These are phyloP conservation scores for Laterallus jamaicensis DNA, from an alignment of 2,113 vertebrate species.

Conservation along the genomic window DNA sequence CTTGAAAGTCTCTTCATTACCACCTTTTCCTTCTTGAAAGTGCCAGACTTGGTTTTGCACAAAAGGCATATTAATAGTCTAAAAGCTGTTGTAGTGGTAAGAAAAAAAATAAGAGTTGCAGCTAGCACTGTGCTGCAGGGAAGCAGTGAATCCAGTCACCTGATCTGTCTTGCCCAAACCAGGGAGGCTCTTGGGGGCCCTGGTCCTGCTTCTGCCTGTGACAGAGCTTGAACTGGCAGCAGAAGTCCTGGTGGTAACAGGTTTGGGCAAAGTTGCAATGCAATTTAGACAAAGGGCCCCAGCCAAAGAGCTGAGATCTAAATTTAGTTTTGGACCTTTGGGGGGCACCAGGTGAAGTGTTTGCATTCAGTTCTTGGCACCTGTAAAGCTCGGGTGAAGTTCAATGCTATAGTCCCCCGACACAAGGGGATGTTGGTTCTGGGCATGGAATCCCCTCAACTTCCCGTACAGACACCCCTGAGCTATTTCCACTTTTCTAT, in stretches of 20 bases:
- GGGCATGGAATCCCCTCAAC: not conserved
- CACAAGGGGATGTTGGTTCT: not conserved
- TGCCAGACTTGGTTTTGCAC: conserved; percentile 54
- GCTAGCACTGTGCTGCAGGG: not conserved
- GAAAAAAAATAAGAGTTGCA: not conserved
- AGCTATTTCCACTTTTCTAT: not conserved
- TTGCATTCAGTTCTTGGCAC: not conserved
- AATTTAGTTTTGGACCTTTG: not conserved
- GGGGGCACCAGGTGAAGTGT: not conserved
- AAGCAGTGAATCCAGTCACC: not conserved
- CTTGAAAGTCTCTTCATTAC: conserved; percentile 32
- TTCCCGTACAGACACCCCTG: not conserved
- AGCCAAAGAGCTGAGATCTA: not conserved
- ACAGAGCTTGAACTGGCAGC: not conserved
- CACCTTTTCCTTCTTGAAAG: conserved; percentile 39
- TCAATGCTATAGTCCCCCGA: not conserved
- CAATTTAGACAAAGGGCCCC: not conserved
- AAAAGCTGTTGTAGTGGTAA: conserved; percentile 29
- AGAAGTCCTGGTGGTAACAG: not conserved
- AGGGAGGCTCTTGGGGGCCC: not conserved
- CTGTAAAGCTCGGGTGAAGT: not conserved
- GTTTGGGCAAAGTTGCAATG: not conserved
- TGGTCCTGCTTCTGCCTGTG: not conserved
- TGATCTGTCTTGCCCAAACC: not conserved
- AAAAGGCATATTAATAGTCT: conserved; percentile 44